Evolutionary conservation across 2,888 invertebrate species (phyloP), one percentile per base, ranked within the genome.

Genomic region (Drosophila maculinotata): DNA sequence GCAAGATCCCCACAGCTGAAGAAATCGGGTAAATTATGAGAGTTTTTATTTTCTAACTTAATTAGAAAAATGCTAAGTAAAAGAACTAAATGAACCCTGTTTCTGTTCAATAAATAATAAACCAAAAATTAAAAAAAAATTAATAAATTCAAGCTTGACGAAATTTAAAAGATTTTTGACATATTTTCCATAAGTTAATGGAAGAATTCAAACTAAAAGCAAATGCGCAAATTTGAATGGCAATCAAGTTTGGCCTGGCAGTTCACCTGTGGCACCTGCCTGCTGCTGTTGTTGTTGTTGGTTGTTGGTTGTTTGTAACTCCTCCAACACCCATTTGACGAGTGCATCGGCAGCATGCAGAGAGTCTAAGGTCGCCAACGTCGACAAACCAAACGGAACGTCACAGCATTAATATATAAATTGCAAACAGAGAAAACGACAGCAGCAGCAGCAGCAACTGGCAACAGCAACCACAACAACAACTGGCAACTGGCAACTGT

Each of bases 401-500:
- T 59, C 70, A 53, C 59, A 48, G 49, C 69, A 77, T 62, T 66
- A 70, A 70, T 74, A 73, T 56, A 77, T 57, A 73, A 63, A 64
- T 62, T 66, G 59, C 52, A 69, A 60, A 63, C 59, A 65, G 77
- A 63, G 69, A 74, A 73, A 66, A 62, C 54, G 53, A 76, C 73
- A 58, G 44, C 63, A 49, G 47, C 58, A 41, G 14, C 31, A 20
- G n/a, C n/a, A 20, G 20, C 20, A 20, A 20, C 20, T 20, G 2
- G 7, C 41, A 41, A 1, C 56, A 26, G 17, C 59, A 52, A 8
- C 38, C 26, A 3, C n/a, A n/a, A n/a, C n/a, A n/a, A n/a, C n/a
- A n/a, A n/a, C n/a, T n/a, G n/a, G n/a, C 51, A 42, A 54, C 54
- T 49, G 53, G 20, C 52, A 49, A 35, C 28, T 20, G 20, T 20